phyloP scores from a whole-genome alignment of 1,140 invertebrate species.

The Gryon sp. region DNA sequence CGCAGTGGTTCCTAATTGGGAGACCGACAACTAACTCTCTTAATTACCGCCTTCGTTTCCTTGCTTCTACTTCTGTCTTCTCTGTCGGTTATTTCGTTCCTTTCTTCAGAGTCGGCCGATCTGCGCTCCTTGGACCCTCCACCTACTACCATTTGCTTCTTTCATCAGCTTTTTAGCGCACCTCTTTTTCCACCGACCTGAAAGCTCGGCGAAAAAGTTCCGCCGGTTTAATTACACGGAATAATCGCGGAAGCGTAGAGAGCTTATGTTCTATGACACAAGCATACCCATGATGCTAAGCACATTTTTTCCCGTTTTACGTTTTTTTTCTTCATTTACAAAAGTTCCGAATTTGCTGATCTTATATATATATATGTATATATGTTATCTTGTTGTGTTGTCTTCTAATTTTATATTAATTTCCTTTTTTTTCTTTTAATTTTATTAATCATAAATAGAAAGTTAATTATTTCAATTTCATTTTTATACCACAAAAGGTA shows the following conservation, averaged over 20 bases:
- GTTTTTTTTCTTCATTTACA: too few relatives aligned
- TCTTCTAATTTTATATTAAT: too few relatives aligned
- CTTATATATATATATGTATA: too few relatives aligned
- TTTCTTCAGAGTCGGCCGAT: slow-evolving; percentile 54
- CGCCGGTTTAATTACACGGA: slow-evolving; percentile 79
- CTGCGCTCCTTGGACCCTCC: slow-evolving; percentile 36
- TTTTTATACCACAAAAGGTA: too few relatives aligned
- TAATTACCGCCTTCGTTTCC: slow-evolving; percentile 78
- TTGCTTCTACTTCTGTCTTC: slow-evolving; percentile 66
- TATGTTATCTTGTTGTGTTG: too few relatives aligned
- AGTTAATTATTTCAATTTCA: too few relatives aligned
- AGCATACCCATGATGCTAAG: not conserved
- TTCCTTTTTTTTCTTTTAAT: too few relatives aligned
- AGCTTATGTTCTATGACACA: slow-evolving; percentile 30
- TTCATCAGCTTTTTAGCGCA: slow-evolving; percentile 39
- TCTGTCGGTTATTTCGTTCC: slow-evolving; percentile 58
- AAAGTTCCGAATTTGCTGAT: too few relatives aligned
- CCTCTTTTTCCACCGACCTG: slow-evolving; percentile 50
- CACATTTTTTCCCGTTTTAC: too few relatives aligned
- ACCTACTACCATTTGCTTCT: slow-evolving; percentile 45
- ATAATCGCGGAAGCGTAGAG: slow-evolving; percentile 73
- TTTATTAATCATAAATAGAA: too few relatives aligned
- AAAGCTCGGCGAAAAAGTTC: slow-evolving; percentile 71
- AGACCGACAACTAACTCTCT: slow-evolving; percentile 80
- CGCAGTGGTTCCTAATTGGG: slow-evolving; percentile 78